Base-by-base conservation (phyloP, 2,113 vertebrate species). In the Pica pica region DNA sequence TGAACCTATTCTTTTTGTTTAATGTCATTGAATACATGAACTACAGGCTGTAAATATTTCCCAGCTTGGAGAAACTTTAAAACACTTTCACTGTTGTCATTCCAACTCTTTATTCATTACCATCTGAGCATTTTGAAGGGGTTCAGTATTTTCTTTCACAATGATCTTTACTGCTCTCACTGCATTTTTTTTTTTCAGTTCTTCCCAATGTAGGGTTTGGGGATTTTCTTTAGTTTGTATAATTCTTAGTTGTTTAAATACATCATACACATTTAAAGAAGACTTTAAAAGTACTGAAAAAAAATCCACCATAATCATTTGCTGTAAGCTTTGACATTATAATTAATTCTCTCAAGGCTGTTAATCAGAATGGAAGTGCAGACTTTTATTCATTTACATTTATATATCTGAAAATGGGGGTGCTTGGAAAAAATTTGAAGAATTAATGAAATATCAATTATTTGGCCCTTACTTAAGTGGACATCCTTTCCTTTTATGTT, bases 161-260 rank as follows among this genome's bases (percentile, higher is more conserved):
- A 10, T 46, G 3, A 60, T 59, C 30, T 87, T 84, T 73, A 15
- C 39, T 57, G 17, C 8, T 91, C 20, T 50, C 21, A 4, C 4
- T 0, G 1, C 1, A 0, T 3, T 57, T 21, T 27, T 18, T 13
- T 87, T 82, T 47, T 73, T 6, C 6, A 26, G 16, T 52, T 64
- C 16, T 57, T 90, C 21, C 30, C 33, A 39, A 13, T 9, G 35
- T 8, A 13, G 30, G 5, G 0, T 6, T 57, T 77, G 7, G 7
- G 7, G 2, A 11, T 23, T 63, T 24, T 11, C 22, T 60, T 73
- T 24, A 41, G 27, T 49, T 23, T 14, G 5, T 86, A 3, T 56
- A 55, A 42, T 42, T 60, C 4, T 35, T n/a, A 30, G 16, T 61
- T 83, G 5, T 55, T 74, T 46, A 35, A 83, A 67, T 44, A 20